Base-by-base conservation (phyloP, 2,888 invertebrate species). In the Arenicola marina region DNA sequence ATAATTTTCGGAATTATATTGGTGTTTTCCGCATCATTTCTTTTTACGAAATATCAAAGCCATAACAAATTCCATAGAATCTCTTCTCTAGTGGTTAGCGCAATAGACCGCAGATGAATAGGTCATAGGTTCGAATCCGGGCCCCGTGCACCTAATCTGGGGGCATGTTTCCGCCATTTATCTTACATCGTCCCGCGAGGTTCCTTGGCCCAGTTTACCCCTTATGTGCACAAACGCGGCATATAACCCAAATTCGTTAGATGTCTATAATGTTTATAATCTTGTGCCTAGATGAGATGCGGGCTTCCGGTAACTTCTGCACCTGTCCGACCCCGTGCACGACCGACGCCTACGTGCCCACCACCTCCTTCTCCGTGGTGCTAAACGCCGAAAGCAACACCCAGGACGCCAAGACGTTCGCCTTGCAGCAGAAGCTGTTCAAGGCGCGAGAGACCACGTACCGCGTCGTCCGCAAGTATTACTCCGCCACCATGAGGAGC, bases 391-490 rank as follows among this genome's bases (percentile, higher is more conserved):
- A 26, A 18, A 32, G 33, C 21, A 44, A n/a, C 21, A n/a, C 38
- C 18, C 46, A 59, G 15, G 46, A 61, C 33, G 51, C 31, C 7
- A 58, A 51, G 29, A 46, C 38, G 29, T n/a, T 21, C 7, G 29
- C n/a, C n/a, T 57, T 58, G 24, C 32, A 61, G 51, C 7, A 33
- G 4, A 11, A 33, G 15, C 56, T 61, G 38, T 31, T n/a, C 18
- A 44, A 7, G 26, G 61, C 61, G 11, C 58, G 61, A 18, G 61
- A 61, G 28, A 48, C 32, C 24, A 57, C 61, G 18, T 61, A 59
- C 51, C 26, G 61, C 28, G 57, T 57, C 26, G 57, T 57, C 26
- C 4, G 7, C 4, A 31, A 57, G 7, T 26, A 46, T 7, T 57
- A 46, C 57, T n/a, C 7, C 15, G 45, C 18, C 7, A 57, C 45